Conservation (phyloP, 2,797 vertebrate genomes). For the Anguilla megastoma region DNA sequence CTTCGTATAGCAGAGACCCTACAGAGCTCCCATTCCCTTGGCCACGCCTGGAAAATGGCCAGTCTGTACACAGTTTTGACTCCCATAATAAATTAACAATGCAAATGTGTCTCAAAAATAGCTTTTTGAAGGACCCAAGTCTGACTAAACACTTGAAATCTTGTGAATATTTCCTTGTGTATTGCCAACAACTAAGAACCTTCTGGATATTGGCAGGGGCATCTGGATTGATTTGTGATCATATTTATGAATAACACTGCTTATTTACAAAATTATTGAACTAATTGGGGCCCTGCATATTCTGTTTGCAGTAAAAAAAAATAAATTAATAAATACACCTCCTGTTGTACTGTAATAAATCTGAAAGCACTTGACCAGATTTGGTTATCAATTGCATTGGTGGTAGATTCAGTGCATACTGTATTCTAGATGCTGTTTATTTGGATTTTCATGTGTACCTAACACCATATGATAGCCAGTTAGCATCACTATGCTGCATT, state of each 20-base stretch:
- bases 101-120: neutral
- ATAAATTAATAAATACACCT: neutral
- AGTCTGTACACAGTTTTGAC: constrained; percentile 2
- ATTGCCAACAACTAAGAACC: neutral
- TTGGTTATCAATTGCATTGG: neutral
- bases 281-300: neutral
- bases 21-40: neutral
- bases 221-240: neutral
- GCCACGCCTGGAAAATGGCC: neutral
- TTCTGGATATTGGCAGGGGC: neutral
- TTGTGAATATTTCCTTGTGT: neutral
- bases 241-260: neutral
- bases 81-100: neutral
- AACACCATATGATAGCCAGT: neutral
- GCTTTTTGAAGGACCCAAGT: neutral
- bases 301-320: neutral
- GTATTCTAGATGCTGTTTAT: neutral
- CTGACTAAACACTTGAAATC: neutral
- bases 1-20: neutral
- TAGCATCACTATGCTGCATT: neutral
- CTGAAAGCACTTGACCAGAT: neutral
- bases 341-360: neutral
- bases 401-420: neutral
- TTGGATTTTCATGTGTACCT: neutral
- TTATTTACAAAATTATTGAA: neutral